A percentile compares a stretch with the other conserved stretches of the same genome.
Evolutionary conservation across 2,888 invertebrate genomes (phyloP).

Genomic region (Cephus sareptanus): DNA sequence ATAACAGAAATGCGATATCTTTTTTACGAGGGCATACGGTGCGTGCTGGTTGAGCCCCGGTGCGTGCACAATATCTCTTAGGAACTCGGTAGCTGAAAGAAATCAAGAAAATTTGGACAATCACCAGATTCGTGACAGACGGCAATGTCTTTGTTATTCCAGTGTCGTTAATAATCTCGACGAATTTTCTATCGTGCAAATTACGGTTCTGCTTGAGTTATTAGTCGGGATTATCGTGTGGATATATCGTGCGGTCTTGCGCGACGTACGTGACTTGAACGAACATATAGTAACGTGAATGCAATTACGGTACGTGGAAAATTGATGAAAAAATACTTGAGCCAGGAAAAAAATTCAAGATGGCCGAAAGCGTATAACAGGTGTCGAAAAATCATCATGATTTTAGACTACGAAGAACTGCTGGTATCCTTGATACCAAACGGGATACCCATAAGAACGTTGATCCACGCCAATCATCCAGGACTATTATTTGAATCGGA

Average conservation of each 20-base stretch:
- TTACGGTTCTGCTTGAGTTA: neutral
- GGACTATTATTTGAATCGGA: neutral
- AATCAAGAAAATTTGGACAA: neutral
- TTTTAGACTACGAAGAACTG: neutral
- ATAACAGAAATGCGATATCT: neutral
- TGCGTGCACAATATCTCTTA: neutral
- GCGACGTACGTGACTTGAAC: neutral
- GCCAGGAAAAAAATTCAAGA: too few relatives aligned
- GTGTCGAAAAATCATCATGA: too few relatives aligned
- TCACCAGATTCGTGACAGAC: neutral
- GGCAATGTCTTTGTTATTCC: neutral
- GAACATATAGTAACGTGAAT: neutral
- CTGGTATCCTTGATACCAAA: neutral
- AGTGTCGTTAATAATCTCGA: neutral
- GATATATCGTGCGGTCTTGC: neutral
- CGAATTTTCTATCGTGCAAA: neutral
- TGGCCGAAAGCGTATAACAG: too few relatives aligned
- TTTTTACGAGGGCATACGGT: neutral
- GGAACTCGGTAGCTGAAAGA: neutral
- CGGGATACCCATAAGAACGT: neutral
- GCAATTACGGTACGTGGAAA: too few relatives aligned
- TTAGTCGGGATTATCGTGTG: neutral
- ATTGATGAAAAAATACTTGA: too few relatives aligned
- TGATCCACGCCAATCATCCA: neutral
- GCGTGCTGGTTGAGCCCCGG: neutral